phyloP scores from a whole-genome alignment of 2,113 vertebrate genomes.

The Nanorana parkeri region DNA sequence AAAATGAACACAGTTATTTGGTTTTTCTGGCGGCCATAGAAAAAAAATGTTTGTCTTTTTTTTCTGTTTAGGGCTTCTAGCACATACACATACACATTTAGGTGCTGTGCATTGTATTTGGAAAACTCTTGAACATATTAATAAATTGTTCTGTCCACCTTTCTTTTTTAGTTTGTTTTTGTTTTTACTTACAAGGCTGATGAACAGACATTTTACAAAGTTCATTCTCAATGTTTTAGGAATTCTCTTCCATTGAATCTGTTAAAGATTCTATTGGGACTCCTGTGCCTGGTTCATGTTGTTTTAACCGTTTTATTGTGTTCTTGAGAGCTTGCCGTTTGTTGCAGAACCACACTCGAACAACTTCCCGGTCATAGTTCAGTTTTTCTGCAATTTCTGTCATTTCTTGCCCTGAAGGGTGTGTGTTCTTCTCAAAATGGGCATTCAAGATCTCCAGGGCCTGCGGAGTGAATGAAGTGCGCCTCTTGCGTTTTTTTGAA shows the following conservation, averaged over 20 bases:
- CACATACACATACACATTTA: constrained; percentile 75
- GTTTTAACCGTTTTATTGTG: constrained; percentile 98
- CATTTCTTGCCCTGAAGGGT: constrained; percentile 99
- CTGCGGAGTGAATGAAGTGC: constrained; percentile 99
- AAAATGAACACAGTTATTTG: constrained; percentile 79
- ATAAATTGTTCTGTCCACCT: constrained; percentile 74
- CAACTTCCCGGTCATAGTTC: constrained; percentile 99
- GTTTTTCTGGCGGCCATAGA: constrained; percentile 85
- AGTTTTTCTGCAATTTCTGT: constrained; percentile 99
- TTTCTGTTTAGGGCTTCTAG: constrained; percentile 65
- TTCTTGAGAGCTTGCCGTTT: constrained; percentile 99
- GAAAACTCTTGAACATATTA: constrained; percentile 70
- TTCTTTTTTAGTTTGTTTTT: constrained; percentile 73
- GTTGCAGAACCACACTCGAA: constrained; percentile 99
- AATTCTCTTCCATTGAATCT: constrained; percentile 92
- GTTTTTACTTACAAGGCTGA: constrained; percentile 72
- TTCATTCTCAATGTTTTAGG: constrained; percentile 72
- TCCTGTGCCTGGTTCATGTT: constrained; percentile 82
- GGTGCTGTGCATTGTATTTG: constrained; percentile 74
- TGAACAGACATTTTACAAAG: constrained; percentile 67
- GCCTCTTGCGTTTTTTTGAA: constrained; percentile 99
- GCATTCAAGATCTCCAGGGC: constrained; percentile 99
- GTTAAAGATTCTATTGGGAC: constrained; percentile 88
- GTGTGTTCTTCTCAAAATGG: constrained; percentile 99
- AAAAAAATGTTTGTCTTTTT: constrained; percentile 75